Evolutionary conservation across 2,888 invertebrate species (phyloP).

Genomic region (Plebejus melissa): DNA sequence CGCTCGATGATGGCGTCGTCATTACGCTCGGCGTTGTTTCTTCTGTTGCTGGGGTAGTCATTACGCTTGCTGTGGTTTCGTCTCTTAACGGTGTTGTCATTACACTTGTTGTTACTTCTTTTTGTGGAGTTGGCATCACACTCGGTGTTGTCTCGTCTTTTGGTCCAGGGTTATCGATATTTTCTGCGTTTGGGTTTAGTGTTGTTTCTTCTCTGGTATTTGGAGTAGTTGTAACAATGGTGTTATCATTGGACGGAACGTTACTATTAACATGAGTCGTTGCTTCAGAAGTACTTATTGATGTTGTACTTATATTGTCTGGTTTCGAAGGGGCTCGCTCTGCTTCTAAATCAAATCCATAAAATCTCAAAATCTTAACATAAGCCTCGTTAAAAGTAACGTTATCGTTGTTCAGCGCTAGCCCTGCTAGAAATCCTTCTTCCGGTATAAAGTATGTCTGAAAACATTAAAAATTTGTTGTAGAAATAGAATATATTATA

Average conservation of each 20-base stretch:
- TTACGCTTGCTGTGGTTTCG: slow-evolving; percentile 45
- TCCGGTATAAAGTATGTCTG: slow-evolving; percentile 91
- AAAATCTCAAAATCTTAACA: slow-evolving; percentile 85
- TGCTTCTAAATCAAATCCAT: slow-evolving; percentile 87
- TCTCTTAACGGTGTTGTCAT: slow-evolving; percentile 25
- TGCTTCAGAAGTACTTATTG: slow-evolving; percentile 36
- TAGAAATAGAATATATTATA: neutral
- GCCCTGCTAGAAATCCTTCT: slow-evolving; percentile 89
- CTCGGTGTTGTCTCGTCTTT: slow-evolving; percentile 48
- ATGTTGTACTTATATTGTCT: slow-evolving; percentile 39
- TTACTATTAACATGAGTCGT: slow-evolving; percentile 37
- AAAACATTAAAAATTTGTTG: slow-evolving; percentile 39
- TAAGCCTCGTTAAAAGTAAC: slow-evolving; percentile 87
- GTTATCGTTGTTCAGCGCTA: slow-evolving; percentile 88
- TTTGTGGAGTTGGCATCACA: slow-evolving; percentile 33
- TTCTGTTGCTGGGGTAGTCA: slow-evolving; percentile 33
- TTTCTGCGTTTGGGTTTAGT: slow-evolving; percentile 53
- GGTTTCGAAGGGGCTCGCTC: slow-evolving; percentile 51
- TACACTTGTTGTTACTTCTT: slow-evolving; percentile 40
- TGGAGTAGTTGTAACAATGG: slow-evolving; percentile 41
- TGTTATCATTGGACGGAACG: slow-evolving; percentile 43
- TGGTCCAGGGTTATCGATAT: slow-evolving; percentile 50
- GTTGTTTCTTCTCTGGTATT: slow-evolving; percentile 52
- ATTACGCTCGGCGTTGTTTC: slow-evolving; percentile 44
- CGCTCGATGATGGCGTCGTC: slow-evolving; percentile 31